phyloP scores from a whole-genome alignment of 2,888 invertebrate genomes.

The Selenia dentaria region DNA sequence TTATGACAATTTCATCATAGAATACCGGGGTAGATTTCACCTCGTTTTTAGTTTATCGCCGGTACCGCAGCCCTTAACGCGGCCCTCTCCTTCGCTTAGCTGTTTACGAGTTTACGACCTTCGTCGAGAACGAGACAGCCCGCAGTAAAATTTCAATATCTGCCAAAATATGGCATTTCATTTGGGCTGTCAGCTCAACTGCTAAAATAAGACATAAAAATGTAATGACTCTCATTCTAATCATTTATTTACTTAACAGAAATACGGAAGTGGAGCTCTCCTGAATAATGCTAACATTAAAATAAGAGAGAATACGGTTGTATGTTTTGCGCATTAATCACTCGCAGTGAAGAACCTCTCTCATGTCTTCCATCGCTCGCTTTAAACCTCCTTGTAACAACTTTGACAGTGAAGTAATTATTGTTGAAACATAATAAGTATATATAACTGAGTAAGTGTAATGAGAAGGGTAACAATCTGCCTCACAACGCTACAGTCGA shows the following conservation, averaged over 20 bases:
- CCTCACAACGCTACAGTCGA: too few relatives aligned
- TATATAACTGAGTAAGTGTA: too few relatives aligned
- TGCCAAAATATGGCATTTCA: slow-evolving; percentile 64
- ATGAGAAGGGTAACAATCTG: too few relatives aligned
- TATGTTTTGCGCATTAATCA: too few relatives aligned
- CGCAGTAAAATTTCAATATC: slow-evolving; percentile 72
- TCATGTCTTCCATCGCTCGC: too few relatives aligned
- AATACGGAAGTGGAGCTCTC: slow-evolving; percentile 24
- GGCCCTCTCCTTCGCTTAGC: slow-evolving; percentile 36
- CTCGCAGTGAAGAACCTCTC: too few relatives aligned
- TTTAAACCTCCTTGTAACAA: too few relatives aligned
- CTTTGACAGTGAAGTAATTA: too few relatives aligned
- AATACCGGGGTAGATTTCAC: slow-evolving; percentile 40
- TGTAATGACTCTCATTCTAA: slow-evolving; percentile 45
- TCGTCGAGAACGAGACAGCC: too few relatives aligned
- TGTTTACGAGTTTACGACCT: slow-evolving; percentile 46
- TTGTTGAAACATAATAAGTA: too few relatives aligned
- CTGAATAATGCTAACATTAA: slow-evolving; percentile 29
- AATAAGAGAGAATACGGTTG: too few relatives aligned
- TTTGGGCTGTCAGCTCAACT: slow-evolving; percentile 53
- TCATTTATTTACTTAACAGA: slow-evolving; percentile 40
- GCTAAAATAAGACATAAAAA: slow-evolving; percentile 47
- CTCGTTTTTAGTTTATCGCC: slow-evolving; percentile 48
- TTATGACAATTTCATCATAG: slow-evolving; percentile 49
- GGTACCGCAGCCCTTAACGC: slow-evolving; percentile 19